A percentile compares a stretch with the other conserved stretches of the same genome.
Conservation (phyloP, 2,797 vertebrate species). For the Rhincodon typus region DNA sequence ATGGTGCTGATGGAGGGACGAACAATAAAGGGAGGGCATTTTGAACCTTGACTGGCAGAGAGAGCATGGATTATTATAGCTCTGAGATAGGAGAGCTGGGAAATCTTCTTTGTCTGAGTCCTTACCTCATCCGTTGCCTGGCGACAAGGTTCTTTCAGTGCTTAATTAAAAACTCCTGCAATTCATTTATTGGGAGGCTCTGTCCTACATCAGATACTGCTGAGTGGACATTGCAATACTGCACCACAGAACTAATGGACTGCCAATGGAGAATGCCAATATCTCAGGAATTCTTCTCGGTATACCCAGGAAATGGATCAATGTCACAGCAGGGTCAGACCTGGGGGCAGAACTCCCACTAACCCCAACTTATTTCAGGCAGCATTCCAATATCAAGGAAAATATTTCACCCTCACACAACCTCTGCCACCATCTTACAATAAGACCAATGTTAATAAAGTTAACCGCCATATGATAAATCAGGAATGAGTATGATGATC, state of each 20-base stretch:
- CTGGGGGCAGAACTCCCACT: neutral
- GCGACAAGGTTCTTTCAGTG: neutral
- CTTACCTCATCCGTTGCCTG: neutral
- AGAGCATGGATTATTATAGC: neutral
- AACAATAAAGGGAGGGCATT: neutral
- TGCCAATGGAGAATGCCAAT: neutral
- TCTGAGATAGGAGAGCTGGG: neutral
- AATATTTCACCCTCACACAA: neutral
- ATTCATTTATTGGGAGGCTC: neutral
- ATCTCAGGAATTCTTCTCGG: neutral
- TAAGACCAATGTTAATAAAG: neutral
- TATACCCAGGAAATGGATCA: neutral
- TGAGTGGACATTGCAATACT: neutral
- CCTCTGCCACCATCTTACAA: neutral
- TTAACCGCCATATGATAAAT: neutral
- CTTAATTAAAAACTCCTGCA: neutral
- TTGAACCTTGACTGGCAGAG: too few species aligned
- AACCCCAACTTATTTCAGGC: neutral
- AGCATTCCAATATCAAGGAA: neutral
- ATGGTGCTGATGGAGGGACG: neutral
- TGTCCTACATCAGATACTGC: neutral
- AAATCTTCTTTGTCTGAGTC: neutral
- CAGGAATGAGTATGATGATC: neutral
- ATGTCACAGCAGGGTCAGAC: neutral
- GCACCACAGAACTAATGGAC: neutral